A percentile compares a stretch with the other conserved stretches of the same genome.
Evolutionary conservation across 2,888 invertebrate species (phyloP).

Genomic region (Doris montereyensis): DNA sequence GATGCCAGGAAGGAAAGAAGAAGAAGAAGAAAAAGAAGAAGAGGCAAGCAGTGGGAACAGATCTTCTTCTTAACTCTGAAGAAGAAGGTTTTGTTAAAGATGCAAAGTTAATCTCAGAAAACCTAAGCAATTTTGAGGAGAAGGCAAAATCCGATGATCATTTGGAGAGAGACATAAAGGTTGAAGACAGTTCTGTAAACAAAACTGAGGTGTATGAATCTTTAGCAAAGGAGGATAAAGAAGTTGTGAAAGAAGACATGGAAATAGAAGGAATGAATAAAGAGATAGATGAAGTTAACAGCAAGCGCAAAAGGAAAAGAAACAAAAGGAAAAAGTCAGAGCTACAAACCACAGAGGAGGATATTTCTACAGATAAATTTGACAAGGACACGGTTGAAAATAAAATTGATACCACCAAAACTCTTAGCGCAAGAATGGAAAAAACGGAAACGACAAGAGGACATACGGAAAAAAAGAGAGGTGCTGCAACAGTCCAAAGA

Average conservation of each 20-base stretch:
- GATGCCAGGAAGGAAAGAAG: not conserved
- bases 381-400: not conserved
- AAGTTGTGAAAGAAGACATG: constrained; percentile 22
- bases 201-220: not conserved
- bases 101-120: too few species aligned
- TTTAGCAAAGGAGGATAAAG: constrained; percentile 36
- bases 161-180: not conserved
- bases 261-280: constrained; percentile 10
- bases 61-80: not conserved
- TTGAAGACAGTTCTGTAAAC: not conserved
- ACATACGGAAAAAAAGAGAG: constrained; percentile 31
- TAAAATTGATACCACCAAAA: not conserved
- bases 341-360: too few species aligned
- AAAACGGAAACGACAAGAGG: constrained; percentile 32
- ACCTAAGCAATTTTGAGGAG: too few species aligned
- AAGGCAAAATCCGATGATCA: constrained; percentile 10
- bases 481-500: not conserved
- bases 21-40: constrained; percentile 21
- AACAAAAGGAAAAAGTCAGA: not conserved
- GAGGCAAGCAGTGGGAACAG: not conserved
- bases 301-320: constrained; percentile 1
- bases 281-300: constrained; percentile 1
- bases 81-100: not conserved
- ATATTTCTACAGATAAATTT: not conserved
- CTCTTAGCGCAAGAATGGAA: constrained; percentile 3